Evolutionary conservation across 2,113 vertebrate genomes (phyloP), one percentile per base, ranked within the genome.

Genomic region (Octodon degus): DNA sequence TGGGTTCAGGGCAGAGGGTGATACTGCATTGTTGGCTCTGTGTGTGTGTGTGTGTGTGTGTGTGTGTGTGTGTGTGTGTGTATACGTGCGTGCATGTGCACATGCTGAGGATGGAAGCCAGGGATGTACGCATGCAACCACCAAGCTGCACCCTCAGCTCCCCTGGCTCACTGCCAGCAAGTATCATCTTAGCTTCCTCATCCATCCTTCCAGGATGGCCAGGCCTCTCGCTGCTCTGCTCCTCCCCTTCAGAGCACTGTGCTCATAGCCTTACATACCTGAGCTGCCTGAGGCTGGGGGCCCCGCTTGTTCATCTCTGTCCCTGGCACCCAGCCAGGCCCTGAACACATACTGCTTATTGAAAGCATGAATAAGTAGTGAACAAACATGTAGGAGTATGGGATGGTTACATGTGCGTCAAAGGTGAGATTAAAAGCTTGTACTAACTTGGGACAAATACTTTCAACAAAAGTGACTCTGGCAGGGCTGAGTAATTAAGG

Each of bases 321-420:
- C 43, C 53, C 77, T 53, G 77, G 92, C 93, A 16, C 1, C 32
- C 43, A 37, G 88, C 82, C 86, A 3, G 67, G 86, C 34, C 1
- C n/a, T 58, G 90, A 65, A 37, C 62, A 63, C 67, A 50, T 0
- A 5, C 76, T 65, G 67, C 70, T 77, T 63, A 43, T 53, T 74
- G 25, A 58, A 94, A 83, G 84, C 72, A 76, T 76, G 74, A 93
- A 67, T 93, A 87, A 95, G 65, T 67, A 96, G 77, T 30, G n/a
- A 90, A 87, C 81, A 74, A 76, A 80, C 77, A 43, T 0, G 20
- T 5, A 84, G 91, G 93, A 91, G 80, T 24, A 27, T 0, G 17
- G 72, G 81, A 70, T 58, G 37, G 86, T 50, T 58, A 43, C n/a
- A 47, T 5, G 25, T 90, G 43, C 14, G 19, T 89, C 85, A 91